Conservation (phyloP, 2,888 invertebrate genomes). For the Eulithis prunata region DNA sequence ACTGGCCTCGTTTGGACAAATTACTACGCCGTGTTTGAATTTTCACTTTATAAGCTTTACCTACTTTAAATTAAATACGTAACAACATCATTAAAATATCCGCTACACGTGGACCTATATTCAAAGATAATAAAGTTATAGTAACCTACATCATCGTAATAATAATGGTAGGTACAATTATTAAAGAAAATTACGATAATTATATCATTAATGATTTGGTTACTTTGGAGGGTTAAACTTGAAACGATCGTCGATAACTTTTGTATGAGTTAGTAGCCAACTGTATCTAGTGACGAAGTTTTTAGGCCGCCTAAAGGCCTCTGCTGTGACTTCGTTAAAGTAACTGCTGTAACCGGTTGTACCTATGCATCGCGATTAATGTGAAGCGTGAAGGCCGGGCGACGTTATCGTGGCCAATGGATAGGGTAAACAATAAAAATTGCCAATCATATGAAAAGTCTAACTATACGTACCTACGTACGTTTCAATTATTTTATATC, state of each 20-base stretch:
- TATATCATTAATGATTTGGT: not conserved
- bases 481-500: too few relatives aligned
- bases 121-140: too few relatives aligned
- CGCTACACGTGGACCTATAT: not conserved
- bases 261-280: too few relatives aligned
- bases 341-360: slow-evolving; percentile 56
- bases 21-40: slow-evolving; percentile 62
- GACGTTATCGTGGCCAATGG: slow-evolving; percentile 57
- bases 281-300: too few relatives aligned
- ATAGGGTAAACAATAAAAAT: slow-evolving; percentile 54
- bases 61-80: not conserved
- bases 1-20: slow-evolving; percentile 67
- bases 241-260: slow-evolving; percentile 40
- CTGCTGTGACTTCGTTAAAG: too few relatives aligned
- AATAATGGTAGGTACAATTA: too few relatives aligned
- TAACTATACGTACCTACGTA: not conserved
- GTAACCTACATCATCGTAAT: too few relatives aligned
- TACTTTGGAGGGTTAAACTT: slow-evolving; percentile 27
- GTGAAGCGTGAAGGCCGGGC: slow-evolving; percentile 68
- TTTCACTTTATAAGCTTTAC: slow-evolving; percentile 52
- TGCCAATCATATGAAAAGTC: slow-evolving; percentile 43
- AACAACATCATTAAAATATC: not conserved
- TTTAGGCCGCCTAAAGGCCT: too few relatives aligned
- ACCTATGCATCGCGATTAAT: slow-evolving; percentile 63
- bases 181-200: too few relatives aligned